Base-by-base conservation (phyloP, 1,140 invertebrate genomes). In the Zaprionus davidi region DNA sequence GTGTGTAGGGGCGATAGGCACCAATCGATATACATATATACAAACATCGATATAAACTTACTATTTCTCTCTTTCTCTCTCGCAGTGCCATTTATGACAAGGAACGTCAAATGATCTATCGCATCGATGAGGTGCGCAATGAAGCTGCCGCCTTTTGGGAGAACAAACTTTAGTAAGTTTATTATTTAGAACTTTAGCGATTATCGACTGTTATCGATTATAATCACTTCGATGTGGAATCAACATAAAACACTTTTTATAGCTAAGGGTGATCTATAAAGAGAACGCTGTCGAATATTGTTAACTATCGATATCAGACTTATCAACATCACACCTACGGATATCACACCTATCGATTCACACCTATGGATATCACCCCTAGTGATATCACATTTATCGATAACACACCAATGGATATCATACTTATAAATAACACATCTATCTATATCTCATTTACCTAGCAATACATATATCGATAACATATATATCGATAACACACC, bases 121-220 rank as follows among this genome's bases (percentile, higher is more conserved):
- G 94, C 92, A 87, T 90, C 94, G 78, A 94, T 94, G 85, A 93
- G 94, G 90, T 94, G 93, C 92, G 94, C 76, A 94, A 93, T 75
- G 94, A 95, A 83, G 93, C 95, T 71, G 94, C 94, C 55, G 92
- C 93, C 80, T 92, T 95, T 87, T 94, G 93, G 94, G 92, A 94
- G 92, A 93, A 94, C 91, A 93, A 93, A 91, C 92, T 94, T 79
- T 84, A 93, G 83, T 93, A 92, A 90, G 83, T 77, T 58, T 0
- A 0, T 17, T 2, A 9, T 15, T 17, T 1, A 3, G n/a, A 22
- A 31, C 93, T 91, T 93, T 53, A 20, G 1, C 3, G 5, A 1
- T 65, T 65, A 24, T 53, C 20, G 31, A 11, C 9, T 3, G 31
- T 31, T 31, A 31, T 31, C 9, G 31, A 11, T 31, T 11, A 9